phyloP scores from a whole-genome alignment of 2,113 vertebrate genomes.

The Telmatochromis bifrenatus region DNA sequence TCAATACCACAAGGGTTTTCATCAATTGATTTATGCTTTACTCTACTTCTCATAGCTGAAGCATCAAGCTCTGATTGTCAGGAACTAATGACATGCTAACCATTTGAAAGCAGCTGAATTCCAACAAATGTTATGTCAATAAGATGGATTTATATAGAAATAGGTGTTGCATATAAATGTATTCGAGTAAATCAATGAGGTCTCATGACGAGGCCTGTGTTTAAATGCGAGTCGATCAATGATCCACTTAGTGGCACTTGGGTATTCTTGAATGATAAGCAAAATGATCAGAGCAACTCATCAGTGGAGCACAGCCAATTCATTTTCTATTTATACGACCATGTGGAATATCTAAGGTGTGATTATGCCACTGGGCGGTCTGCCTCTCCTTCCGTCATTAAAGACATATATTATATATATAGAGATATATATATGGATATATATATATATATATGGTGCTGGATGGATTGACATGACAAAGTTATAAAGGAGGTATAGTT shows the following conservation, averaged over 20 bases:
- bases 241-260: neutral
- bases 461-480: constrained; percentile 31
- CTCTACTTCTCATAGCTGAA: neutral
- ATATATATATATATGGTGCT: neutral
- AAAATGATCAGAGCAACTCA: constrained; percentile 36
- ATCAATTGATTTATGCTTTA: constrained; percentile 39
- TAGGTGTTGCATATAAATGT: constrained; percentile 41
- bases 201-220: constrained; percentile 27
- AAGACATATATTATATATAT: constrained; percentile 18
- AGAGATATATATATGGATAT: neutral
- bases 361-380: constrained; percentile 47
- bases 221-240: constrained; percentile 44
- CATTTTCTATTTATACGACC: constrained; percentile 50
- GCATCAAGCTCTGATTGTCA: constrained; percentile 23
- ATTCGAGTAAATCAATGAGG: constrained; percentile 30
- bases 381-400: constrained; percentile 32
- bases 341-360: constrained; percentile 42
- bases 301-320: constrained; percentile 26
- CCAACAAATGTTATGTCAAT: constrained; percentile 58
- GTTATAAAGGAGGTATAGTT: constrained; percentile 32
- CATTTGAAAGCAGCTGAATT: constrained; percentile 39
- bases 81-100: constrained; percentile 41
- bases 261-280: constrained; percentile 43
- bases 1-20: constrained; percentile 28
- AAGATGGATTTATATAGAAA: constrained; percentile 32